Conservation (phyloP, 1,140 invertebrate genomes). For the Lucilia cuprina region DNA sequence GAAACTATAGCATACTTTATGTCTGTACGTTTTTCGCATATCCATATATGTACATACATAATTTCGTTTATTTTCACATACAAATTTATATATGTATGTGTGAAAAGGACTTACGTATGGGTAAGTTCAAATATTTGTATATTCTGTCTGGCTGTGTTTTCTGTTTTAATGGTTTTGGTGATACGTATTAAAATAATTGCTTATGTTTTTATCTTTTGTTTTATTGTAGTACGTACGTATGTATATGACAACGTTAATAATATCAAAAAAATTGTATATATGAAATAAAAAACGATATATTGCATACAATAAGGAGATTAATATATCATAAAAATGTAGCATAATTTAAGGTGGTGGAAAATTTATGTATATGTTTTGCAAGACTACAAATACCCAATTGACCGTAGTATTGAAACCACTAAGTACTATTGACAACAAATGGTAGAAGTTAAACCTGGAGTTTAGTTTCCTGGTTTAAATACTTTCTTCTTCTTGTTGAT, state of each 20-base stretch:
- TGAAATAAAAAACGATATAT: not conserved
- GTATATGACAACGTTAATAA: not conserved
- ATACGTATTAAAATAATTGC: not conserved
- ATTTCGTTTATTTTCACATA: not conserved
- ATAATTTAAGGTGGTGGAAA: too few relatives aligned
- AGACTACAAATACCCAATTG: too few relatives aligned
- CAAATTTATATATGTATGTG: not conserved
- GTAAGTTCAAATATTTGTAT: not conserved
- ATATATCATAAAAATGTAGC: too few relatives aligned
- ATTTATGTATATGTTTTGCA: too few relatives aligned
- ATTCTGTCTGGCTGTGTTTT: not conserved
- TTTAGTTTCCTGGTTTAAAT: too few relatives aligned
- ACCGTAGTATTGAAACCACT: too few relatives aligned
- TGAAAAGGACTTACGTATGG: not conserved
- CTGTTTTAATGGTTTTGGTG: not conserved
- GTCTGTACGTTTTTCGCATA: not conserved
- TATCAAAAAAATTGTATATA: not conserved
- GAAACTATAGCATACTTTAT: not conserved
- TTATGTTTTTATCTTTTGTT: not conserved
- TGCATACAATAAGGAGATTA: too few relatives aligned
- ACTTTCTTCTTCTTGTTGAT: too few relatives aligned
- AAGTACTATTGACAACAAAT: too few relatives aligned
- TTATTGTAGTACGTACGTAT: not conserved
- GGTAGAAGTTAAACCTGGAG: too few relatives aligned
- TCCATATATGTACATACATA: too few relatives aligned